Evolutionary conservation across 1,140 invertebrate genomes (phyloP).

Genomic region (Cydia amplana): DNA sequence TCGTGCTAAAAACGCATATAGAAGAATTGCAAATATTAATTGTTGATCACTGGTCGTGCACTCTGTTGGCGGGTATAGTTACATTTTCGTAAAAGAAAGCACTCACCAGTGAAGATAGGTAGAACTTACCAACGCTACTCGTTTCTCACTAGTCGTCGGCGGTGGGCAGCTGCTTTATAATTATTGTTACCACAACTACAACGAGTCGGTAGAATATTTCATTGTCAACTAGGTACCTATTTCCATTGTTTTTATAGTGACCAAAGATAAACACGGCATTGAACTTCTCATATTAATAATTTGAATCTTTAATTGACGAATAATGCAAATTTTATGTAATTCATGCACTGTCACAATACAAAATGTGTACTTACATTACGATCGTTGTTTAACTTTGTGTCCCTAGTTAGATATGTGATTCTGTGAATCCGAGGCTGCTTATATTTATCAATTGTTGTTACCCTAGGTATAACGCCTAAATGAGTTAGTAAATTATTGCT

Average conservation of each 20-base stretch:
- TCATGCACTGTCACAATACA: conserved; percentile 19
- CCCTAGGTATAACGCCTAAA: conserved; percentile 6
- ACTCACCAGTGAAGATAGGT: no score
- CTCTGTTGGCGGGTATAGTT: not conserved
- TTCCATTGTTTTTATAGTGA: not conserved
- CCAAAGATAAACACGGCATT: conserved; percentile 7
- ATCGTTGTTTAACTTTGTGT: conserved; percentile 1
- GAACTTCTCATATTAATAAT: not conserved
- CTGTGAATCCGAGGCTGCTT: conserved; percentile 17
- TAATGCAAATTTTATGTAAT: not conserved
- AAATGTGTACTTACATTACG: not conserved
- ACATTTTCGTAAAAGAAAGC: not conserved
- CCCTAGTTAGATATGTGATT: conserved; percentile 11
- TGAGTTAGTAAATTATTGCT: not conserved
- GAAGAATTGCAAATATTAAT: not conserved
- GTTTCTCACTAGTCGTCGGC: no score
- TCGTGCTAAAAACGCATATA: not conserved
- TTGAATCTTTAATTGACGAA: not conserved
- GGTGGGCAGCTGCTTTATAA: not conserved
- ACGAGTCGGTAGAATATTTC: not conserved
- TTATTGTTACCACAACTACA: conserved; percentile 3
- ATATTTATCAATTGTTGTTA: conserved; percentile 22
- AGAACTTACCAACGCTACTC: no score
- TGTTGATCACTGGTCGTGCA: no score
- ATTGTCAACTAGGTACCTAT: not conserved